Evolutionary conservation across 2,113 vertebrate genomes (phyloP), one percentile per base, ranked within the genome.

Genomic region (Sinocyclocheilus anophthalmus): DNA sequence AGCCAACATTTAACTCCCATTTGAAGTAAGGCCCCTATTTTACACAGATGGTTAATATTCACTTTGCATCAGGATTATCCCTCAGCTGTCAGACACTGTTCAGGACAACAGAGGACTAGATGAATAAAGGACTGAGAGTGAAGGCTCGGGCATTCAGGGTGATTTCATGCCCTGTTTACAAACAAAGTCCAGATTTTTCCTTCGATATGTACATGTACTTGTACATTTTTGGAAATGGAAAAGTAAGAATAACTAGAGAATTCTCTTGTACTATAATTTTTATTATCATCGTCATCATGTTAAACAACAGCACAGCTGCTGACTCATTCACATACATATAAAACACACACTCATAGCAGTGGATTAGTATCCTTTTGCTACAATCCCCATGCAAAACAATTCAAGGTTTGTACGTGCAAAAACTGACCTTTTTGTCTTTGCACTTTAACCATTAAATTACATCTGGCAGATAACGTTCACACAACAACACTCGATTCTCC

Each of bases 291-390:
- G 50, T 89, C 81, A 70, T 85, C 16, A 81, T 86, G 91, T 92
- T 91, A n/a, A 88, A 88, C 84, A 89, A 94, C 83, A 94, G 92
- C 93, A 88, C 93, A 93, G 93, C 94, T 94, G 93, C 91, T 86
- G 81, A 88, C 48, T 82, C 87, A 77, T n/a, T 88, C 53, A 39
- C 18, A 57, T 8, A 26, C 61, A 69, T 22, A 77, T 55, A 33
- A 55, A 30, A 50, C 14, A 81, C 16, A 81, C 61, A 78, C 22
- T 90, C 75, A 89, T 63, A 81, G 42, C 67, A 50, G 7, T 45
- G 85, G 65, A 88, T 57, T 89, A 89, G 91, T 91, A 90, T 82
- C 88, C 88, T 89, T 87, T 84, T 89, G 88, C 87, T 89, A 84
- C 61, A 90, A 87, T 87, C 84, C 89, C 45, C 59, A 88, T 89